These are phyloP conservation scores for Malurus alboscapulatus DNA, from an alignment of 2,113 vertebrate genomes.

Conservation along the genomic window DNA sequence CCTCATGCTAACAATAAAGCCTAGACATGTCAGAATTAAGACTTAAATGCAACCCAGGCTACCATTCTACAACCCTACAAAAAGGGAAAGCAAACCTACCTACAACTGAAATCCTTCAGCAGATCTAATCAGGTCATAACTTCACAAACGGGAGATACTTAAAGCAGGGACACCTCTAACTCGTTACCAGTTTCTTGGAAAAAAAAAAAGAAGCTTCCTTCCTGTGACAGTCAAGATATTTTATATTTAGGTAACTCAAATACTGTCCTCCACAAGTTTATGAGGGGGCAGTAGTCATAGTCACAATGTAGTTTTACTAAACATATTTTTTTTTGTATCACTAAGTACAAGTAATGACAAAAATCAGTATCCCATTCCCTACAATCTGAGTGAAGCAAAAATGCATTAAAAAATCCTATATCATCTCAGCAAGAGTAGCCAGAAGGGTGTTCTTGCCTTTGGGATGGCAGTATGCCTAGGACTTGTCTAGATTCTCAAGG, in stretches of 20 bases:
- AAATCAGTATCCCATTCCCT: neutral
- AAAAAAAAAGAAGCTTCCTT: neutral
- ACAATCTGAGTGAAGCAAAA: neutral
- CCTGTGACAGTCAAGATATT: neutral
- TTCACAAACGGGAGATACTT: neutral
- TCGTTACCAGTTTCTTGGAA: neutral
- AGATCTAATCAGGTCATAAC: neutral
- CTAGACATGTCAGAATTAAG: neutral
- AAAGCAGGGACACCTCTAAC: neutral
- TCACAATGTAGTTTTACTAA: neutral
- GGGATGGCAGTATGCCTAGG: neutral
- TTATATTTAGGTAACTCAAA: neutral
- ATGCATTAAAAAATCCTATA: neutral
- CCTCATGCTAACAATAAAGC: neutral
- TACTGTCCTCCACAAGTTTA: neutral
- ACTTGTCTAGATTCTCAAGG: neutral
- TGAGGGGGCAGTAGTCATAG: fast-evolving
- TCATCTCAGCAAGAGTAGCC: neutral
- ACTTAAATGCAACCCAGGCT: neutral
- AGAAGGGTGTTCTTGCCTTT: neutral
- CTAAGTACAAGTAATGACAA: neutral
- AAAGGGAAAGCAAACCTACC: neutral
- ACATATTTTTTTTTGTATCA: neutral
- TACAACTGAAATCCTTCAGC: neutral
- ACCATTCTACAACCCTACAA: neutral